Conservation (phyloP, 1,140 invertebrate genomes). For the Lordiphosa stackelbergi region DNA sequence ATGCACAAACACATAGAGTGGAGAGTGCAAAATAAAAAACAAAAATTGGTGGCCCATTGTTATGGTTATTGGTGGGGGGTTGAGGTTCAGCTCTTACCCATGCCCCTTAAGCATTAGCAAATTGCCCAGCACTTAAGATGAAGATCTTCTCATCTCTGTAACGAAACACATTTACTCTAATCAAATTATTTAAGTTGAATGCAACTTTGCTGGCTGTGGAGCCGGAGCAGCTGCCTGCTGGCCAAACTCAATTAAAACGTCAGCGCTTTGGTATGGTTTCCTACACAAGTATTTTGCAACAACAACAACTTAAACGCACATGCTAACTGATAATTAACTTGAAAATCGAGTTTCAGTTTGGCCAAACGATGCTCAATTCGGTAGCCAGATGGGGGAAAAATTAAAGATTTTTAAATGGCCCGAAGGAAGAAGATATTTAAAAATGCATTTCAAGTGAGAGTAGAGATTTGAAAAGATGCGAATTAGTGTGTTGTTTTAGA, state of each 20-base stretch:
- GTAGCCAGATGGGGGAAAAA: slow-evolving; percentile 4
- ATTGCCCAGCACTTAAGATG: slow-evolving; percentile 14
- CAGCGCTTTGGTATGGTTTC: slow-evolving; percentile 33
- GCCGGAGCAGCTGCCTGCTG: slow-evolving; percentile 4
- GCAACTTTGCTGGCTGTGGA: slow-evolving; percentile 36
- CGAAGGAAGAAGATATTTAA: no score
- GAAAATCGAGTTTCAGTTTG: slow-evolving; percentile 61
- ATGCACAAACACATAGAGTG: slow-evolving; percentile 18
- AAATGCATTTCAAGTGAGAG: no score
- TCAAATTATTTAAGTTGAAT: slow-evolving; percentile 70
- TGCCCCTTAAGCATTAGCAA: slow-evolving; percentile 3
- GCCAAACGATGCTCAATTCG: slow-evolving; percentile 29
- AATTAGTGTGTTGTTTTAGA: no score
- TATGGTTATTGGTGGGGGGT: slow-evolving; percentile 28
- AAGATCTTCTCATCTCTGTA: slow-evolving; percentile 4
- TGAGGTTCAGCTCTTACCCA: not conserved
- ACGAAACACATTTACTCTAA: slow-evolving; percentile 61
- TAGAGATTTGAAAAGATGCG: no score
- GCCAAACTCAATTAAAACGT: slow-evolving; percentile 74
- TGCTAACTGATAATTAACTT: slow-evolving; percentile 73
- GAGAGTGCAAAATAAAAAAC: not conserved
- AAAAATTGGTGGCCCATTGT: slow-evolving; percentile 21
- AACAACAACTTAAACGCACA: slow-evolving; percentile 44
- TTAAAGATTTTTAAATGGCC: no score
- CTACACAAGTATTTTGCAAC: slow-evolving; percentile 11